Evolutionary conservation across 2,113 vertebrate genomes (phyloP).

Genomic region (Alosa alosa): DNA sequence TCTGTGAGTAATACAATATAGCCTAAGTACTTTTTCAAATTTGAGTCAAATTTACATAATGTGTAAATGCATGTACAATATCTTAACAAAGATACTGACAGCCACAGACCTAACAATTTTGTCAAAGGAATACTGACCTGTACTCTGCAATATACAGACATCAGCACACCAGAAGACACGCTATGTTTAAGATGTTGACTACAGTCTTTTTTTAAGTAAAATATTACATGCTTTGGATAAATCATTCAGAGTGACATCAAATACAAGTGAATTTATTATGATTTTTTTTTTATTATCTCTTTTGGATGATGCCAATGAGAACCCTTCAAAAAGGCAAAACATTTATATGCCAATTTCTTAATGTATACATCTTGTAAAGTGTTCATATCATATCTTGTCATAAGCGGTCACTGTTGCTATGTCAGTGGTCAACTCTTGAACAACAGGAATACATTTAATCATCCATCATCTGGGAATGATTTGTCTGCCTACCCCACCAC

Average conservation of each 20-base stretch:
- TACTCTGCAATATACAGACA: neutral
- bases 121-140: neutral
- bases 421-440: neutral
- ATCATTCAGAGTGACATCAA: neutral
- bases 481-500: neutral
- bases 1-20: neutral
- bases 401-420: neutral
- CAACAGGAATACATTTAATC: neutral
- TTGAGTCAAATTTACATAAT: neutral
- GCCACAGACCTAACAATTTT: neutral
- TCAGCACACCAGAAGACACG: neutral
- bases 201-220: neutral
- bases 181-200: neutral
- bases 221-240: neutral
- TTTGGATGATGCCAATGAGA: neutral
- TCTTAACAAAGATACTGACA: neutral
- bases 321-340: neutral
- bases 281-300: neutral
- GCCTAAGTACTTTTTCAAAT: neutral
- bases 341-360: neutral
- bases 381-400: neutral
- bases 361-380: neutral
- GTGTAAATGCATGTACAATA: neutral
- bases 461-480: neutral
- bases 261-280: neutral